Evolutionary conservation across 2,797 vertebrate genomes (phyloP).

Genomic region (Hyperoplus immaculatus): DNA sequence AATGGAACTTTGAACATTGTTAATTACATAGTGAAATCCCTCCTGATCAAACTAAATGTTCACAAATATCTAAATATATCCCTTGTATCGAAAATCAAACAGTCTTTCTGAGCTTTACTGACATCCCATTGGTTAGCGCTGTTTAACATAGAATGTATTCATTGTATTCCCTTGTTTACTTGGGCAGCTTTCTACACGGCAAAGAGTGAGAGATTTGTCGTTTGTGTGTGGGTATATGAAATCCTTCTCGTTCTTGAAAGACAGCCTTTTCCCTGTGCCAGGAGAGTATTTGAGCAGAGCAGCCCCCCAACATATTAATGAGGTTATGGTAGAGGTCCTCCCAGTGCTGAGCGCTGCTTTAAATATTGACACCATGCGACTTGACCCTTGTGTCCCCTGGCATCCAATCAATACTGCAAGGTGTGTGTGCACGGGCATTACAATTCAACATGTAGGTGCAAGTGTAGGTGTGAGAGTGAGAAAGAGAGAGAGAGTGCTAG

Average conservation of each 20-base stretch:
- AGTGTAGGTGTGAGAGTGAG: background rate
- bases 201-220: background rate
- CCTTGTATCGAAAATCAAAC: background rate
- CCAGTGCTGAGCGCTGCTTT: slow-evolving; percentile 76
- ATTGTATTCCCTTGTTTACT: background rate
- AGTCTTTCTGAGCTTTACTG: background rate
- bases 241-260: slow-evolving; percentile 14
- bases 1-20: background rate
- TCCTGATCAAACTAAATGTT: background rate
- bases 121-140: background rate
- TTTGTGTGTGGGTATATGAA: background rate
- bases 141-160: background rate
- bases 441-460: slow-evolving; percentile 65
- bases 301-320: slow-evolving; percentile 75
- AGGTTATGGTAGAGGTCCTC: slow-evolving; percentile 74
- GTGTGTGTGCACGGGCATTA: slow-evolving; percentile 55
- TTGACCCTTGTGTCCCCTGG: slow-evolving; percentile 78
- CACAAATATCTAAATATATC: background rate
- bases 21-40: too few species aligned
- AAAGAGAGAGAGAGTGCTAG: slow-evolving; percentile 3
- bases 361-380: slow-evolving; percentile 79
- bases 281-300: slow-evolving; percentile 60
- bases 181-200: background rate
- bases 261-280: slow-evolving; percentile 42
- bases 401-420: slow-evolving; percentile 73